Evolutionary conservation across 2,797 vertebrate species (phyloP).

Genomic region (Oreonectes daqikongensis): DNA sequence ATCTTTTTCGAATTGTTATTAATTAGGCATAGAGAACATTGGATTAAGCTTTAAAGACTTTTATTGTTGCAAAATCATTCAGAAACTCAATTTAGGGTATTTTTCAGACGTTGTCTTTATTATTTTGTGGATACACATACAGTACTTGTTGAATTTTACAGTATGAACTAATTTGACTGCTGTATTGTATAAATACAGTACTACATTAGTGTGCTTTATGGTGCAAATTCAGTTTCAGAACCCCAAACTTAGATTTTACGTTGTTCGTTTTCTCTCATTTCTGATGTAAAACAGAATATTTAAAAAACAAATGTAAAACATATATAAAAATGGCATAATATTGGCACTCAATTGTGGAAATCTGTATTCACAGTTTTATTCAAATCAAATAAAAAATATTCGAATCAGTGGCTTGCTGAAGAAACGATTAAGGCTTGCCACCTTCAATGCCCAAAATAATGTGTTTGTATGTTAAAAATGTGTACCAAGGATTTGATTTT

Average conservation of each 20-base stretch:
- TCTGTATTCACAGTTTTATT: not conserved
- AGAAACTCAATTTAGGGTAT: not conserved
- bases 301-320: not conserved
- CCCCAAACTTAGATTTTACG: conserved; percentile 19
- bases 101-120: conserved; percentile 63
- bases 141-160: conserved; percentile 63
- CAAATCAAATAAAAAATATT: conserved; percentile 4
- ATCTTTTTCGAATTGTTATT: conserved; percentile 32
- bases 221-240: conserved; percentile 17
- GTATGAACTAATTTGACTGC: conserved; percentile 51
- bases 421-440: conserved; percentile 41
- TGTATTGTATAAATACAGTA: conserved; percentile 50
- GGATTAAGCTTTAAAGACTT: conserved; percentile 46
- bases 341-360: conserved; percentile 26
- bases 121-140: conserved; percentile 66
- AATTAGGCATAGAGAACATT: conserved; percentile 61
- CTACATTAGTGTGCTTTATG: conserved; percentile 44
- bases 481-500: conserved; percentile 44
- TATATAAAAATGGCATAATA: not conserved
- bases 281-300: conserved; percentile 14
- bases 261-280: conserved; percentile 11
- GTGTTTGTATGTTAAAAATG: not conserved
- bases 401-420: conserved; percentile 38
- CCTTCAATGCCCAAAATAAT: conserved; percentile 27
- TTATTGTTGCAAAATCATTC: not conserved